Base-by-base conservation (phyloP, 2,888 invertebrate species). In the Aphidius colemani region DNA sequence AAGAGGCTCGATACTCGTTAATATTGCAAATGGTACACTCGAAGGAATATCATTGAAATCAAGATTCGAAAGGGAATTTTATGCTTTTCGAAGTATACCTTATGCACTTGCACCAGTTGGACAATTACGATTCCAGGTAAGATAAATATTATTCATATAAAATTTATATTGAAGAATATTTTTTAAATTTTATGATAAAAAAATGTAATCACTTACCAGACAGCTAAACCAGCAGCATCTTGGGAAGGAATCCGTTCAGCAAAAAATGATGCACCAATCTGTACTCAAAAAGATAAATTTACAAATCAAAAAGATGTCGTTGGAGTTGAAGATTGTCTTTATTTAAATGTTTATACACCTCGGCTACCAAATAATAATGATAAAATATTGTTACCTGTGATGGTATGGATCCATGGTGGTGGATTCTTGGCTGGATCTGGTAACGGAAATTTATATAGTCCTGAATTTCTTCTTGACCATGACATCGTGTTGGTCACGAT, bases 261-360 rank as follows among this genome's bases (percentile, higher is more conserved):
- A 0, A 87, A 88, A 0, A 83, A 85, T 63, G 88, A 88, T 67
- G 86, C 89, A 7, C 86, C 89, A 0, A 85, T 89, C 6, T 95
- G 95, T 77, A 89, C 90, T 1, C 95, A 95, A 80, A 85, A 89
- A 45, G 90, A 92, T 78, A 88, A 90, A 0, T 91, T 88, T 75
- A 80, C 85, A 4, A 83, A 88, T 6, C 86, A 88, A 67, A 77
- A 84, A 57, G 81, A 84, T 10, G 85, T 90, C 51, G 86, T 86
- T 63, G 91, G 91, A 0, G 85, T 86, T 69, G 93, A 93, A 81
- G 92, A 93, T 77, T 94, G 93, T 73, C 84, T 94, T 7, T 92
- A 90, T 69, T 81, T 94, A 7, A 93, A 93, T 75, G 84, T 89
- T 0, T 88, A 86, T 81, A 85, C 57, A 86, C 0, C 87, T 88